Evolutionary conservation across 2,113 vertebrate species (phyloP).

Genomic region (Centropus bengalensis): DNA sequence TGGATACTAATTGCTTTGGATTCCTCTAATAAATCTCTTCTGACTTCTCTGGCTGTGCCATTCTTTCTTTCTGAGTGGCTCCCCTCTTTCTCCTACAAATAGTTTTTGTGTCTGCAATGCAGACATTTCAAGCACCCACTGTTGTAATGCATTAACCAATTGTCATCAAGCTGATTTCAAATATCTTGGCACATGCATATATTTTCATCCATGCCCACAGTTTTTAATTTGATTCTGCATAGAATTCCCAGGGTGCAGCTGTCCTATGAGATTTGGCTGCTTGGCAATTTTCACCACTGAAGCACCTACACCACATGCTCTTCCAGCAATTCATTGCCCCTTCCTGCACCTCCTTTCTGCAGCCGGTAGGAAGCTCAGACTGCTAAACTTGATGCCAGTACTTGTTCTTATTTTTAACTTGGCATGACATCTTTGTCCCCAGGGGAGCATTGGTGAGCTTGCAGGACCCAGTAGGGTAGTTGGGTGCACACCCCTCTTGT

Average conservation of each 20-base stretch:
- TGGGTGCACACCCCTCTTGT: background rate
- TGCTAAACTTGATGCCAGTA: background rate
- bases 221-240: background rate
- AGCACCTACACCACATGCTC: accelerated
- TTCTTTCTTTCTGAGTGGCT: background rate
- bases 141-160: background rate
- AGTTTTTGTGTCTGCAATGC: background rate
- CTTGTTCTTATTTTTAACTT: background rate
- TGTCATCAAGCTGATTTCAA: background rate
- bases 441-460: background rate
- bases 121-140: background rate
- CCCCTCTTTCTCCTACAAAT: background rate
- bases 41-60: background rate
- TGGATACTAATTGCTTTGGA: background rate
- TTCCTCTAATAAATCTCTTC: background rate
- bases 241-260: background rate
- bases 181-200: background rate
- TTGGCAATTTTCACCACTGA: background rate
- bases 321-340: background rate
- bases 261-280: background rate
- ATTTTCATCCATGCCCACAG: background rate
- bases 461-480: background rate
- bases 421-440: background rate
- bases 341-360: background rate
- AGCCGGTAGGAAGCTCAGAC: background rate